A percentile compares a stretch with the other conserved stretches of the same genome.
These are phyloP conservation scores for Phortica variegata DNA, from an alignment of 1,140 invertebrate genomes.

Conservation along the genomic window DNA sequence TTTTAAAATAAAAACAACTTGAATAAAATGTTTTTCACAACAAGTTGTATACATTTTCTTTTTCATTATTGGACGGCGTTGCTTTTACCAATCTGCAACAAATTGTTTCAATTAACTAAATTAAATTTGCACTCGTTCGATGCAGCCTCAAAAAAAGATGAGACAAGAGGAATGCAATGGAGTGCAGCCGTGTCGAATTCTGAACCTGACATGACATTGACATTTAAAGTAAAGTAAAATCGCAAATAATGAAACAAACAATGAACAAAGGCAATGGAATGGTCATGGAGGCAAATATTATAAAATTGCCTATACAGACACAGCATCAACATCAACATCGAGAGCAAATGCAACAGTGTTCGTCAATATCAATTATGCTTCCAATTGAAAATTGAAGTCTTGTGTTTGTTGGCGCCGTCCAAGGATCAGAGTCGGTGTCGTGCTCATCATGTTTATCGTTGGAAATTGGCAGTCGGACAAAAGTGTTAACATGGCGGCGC, in stretches of 20 bases:
- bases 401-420: conserved; percentile 33
- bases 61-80: conserved; percentile 23
- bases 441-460: conserved; percentile 31
- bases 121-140: conserved; percentile 56
- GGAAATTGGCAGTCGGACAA: conserved; percentile 55
- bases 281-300: conserved; percentile 16
- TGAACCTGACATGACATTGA: conserved; percentile 53
- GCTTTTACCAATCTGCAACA: conserved; percentile 36
- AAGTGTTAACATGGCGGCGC: conserved; percentile 50
- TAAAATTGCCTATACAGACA: conserved; percentile 3
- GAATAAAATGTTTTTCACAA: conserved; percentile 22
- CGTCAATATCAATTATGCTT: conserved; percentile 53
- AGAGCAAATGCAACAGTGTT: conserved; percentile 39
- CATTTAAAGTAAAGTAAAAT: conserved; percentile 33
- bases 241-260: conserved; percentile 11
- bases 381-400: conserved; percentile 54
- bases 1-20: neutral
- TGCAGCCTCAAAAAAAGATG: conserved; percentile 30
- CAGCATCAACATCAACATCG: conserved; percentile 26
- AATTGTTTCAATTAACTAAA: conserved; percentile 57
- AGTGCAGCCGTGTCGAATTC: conserved; percentile 45
- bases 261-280: no score
- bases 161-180: conserved; percentile 16
- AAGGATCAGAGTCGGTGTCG: neutral
- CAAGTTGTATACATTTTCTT: conserved; percentile 9